Evolutionary conservation across 1,140 invertebrate species (phyloP), one percentile per base, ranked within the genome.

Genomic region (Polyergus mexicanus): DNA sequence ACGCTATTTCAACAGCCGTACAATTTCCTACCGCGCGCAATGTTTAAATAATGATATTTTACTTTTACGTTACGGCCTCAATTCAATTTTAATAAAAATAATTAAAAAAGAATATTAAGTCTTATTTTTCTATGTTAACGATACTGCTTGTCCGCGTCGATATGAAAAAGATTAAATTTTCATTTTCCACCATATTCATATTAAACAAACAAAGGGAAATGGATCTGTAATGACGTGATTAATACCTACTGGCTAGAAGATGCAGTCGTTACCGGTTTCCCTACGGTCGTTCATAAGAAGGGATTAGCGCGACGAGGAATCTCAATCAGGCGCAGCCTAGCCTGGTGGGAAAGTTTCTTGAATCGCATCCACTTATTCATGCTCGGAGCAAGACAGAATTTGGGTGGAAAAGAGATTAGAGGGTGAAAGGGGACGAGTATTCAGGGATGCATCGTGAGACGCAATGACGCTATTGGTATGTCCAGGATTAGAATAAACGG

Each of bases 361-460:
- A 91, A 90, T 91, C 83, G 87, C 89, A 86, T 88, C 88, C 86
- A 88, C 90, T 93, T 92, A 92, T 91, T 92, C 92, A 91, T 90
- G 86, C 91, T 89, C 71, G 87, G 77, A 76, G 87, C 75, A 60
- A 92, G 85, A 86, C 85, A 87, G 90, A 92, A 92, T 72, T 89
- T 71, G 32, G 63, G 72, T 44, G 75, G 77, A 56, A 65, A 65
- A 74, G 56, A 80, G 47, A n/a, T 56, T 38, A 62, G n/a, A 47
- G 54, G 47, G 7, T 7, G 63, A 51, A 51, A n/a, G 74, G 25
- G 74, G n/a, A 22, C 71, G 44, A 66, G 62, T 74, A 75, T 81
- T 75, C 84, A 28, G 22, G 22, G 58, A 60, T 65, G 72, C 65
- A 84, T 75, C 78, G 16, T 44, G 65, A 63, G n/a, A 16, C 47